Evolutionary conservation across 2,888 invertebrate species (phyloP), one percentile per base, ranked within the genome.

Genomic region (Stenichneumon culpator): DNA sequence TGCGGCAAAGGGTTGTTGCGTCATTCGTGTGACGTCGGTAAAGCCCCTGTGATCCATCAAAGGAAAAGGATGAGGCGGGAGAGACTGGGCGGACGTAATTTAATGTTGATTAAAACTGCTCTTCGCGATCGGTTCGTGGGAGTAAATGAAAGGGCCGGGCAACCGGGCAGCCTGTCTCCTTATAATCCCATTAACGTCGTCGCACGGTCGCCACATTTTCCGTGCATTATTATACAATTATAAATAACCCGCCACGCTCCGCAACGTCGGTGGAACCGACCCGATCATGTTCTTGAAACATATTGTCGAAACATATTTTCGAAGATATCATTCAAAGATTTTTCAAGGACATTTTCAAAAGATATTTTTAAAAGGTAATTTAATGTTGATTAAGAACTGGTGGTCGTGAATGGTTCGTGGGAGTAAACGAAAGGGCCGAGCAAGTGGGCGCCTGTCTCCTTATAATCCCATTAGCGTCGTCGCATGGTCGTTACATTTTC

Each of bases 231-330:
- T 44, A 54, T 14, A 63, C 47, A 60, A 74, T 74, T 74, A 74
- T 63, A 63, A 60, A 74, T 74, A 74, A 44, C 32, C 47, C 19
- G 44, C 3, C 22, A 63, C 22, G 44, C 4, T 44, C 25, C 39
- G 57, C 9, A 14, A 39, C 77, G 78, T 78, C 28, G 78, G 78
- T 68, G 57, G 68, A 78, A 25, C n/a, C 57, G n/a, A 67, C 14
- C 32, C 11, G 50, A 54, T 52, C 69, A 47, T 63, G 16, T 14
- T 57, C 50, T 60, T 32, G 28, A 77, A 70, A 39, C 0, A 39
- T 39, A 9, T 39, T 39, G 1, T 39, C 2, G 7, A 39, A 39
- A 9, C 2, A 9, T 39, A 39, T 1, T 39, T 39, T 39, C 9
- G 0, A 39, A 39, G 2, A 39, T 9, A 2, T 39, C 9, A 1